phyloP scores from a whole-genome alignment of 2,797 vertebrate species.

The Rhynchotus rufescens region DNA sequence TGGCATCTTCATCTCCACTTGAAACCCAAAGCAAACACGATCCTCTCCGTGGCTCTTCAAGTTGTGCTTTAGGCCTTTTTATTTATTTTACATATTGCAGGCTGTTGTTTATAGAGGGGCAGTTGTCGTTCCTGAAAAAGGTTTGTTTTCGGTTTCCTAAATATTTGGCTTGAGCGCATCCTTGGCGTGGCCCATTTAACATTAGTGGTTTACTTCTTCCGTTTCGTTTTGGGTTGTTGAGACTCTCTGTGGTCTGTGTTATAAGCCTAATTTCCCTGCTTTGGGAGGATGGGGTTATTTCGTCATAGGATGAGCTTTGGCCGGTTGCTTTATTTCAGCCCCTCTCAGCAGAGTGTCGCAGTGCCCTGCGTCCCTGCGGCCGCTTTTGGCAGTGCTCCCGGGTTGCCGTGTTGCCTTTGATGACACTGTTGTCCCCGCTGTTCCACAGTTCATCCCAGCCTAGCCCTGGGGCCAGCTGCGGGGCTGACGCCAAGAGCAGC shows the following conservation, averaged over 20 bases:
- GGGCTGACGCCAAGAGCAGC: no score
- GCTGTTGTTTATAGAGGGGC: accelerated
- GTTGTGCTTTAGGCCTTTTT: not conserved
- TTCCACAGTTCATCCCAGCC: slow-evolving; percentile 44
- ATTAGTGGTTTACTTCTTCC: not conserved
- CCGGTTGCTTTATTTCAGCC: slow-evolving; percentile 25
- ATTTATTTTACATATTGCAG: not conserved
- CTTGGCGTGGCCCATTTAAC: not conserved
- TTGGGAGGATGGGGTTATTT: slow-evolving; percentile 4
- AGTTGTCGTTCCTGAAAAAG: not conserved
- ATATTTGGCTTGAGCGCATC: not conserved
- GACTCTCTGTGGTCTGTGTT: not conserved
- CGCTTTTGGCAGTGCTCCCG: slow-evolving; percentile 37
- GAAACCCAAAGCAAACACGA: not conserved
- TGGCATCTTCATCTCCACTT: not conserved
- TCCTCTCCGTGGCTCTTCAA: not conserved
- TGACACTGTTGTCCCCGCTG: slow-evolving; percentile 55
- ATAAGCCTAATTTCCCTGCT: not conserved
- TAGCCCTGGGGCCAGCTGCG: not conserved
- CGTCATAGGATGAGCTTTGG: not conserved
- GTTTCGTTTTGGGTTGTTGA: not conserved
- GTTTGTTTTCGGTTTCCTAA: not conserved
- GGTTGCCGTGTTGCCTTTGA: slow-evolving; percentile 31
- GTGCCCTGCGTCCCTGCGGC: not conserved
- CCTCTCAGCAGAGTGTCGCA: not conserved